Conservation (phyloP, 2,113 vertebrate species). For the Gnathonemus echidnorhynchus region DNA sequence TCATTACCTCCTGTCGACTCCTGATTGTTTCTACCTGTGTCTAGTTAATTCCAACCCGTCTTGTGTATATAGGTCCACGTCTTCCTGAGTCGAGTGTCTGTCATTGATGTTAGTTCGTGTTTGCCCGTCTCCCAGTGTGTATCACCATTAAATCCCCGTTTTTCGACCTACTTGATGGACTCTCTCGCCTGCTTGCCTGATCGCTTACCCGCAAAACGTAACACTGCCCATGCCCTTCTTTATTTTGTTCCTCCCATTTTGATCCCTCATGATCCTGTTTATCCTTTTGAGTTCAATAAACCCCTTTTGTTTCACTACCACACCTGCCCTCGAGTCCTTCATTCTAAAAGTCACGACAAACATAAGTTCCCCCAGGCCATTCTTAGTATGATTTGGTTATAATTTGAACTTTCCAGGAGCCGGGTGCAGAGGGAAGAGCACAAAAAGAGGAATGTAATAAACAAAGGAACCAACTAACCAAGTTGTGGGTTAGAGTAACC, state of each 20-base stretch:
- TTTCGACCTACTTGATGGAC: too few relatives aligned
- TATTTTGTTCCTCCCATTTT: not conserved
- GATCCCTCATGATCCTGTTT: not conserved
- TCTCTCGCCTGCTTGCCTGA: too few relatives aligned
- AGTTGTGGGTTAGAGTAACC: not conserved
- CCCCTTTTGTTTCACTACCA: not conserved
- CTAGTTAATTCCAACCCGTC: too few relatives aligned
- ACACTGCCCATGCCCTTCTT: not conserved
- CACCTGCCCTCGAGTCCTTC: not conserved
- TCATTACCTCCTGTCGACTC: too few relatives aligned
- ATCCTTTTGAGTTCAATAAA: not conserved
- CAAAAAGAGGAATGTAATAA: not conserved
- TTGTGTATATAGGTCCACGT: too few relatives aligned
- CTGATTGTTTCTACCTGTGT: too few relatives aligned
- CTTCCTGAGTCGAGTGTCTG: too few relatives aligned
- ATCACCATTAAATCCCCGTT: too few relatives aligned
- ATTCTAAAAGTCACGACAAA: not conserved
- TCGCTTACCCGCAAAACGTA: too few relatives aligned
- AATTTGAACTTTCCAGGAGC: not conserved
- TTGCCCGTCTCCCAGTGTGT: too few relatives aligned
- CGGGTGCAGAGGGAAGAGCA: not conserved
- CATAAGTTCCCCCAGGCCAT: not conserved
- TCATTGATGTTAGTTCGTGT: too few relatives aligned
- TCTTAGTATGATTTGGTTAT: not conserved
- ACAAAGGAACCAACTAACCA: not conserved